Evolutionary conservation across 1,140 invertebrate species (phyloP), one percentile per base, ranked within the genome.

Genomic region (Rhizoglyphus robini): DNA sequence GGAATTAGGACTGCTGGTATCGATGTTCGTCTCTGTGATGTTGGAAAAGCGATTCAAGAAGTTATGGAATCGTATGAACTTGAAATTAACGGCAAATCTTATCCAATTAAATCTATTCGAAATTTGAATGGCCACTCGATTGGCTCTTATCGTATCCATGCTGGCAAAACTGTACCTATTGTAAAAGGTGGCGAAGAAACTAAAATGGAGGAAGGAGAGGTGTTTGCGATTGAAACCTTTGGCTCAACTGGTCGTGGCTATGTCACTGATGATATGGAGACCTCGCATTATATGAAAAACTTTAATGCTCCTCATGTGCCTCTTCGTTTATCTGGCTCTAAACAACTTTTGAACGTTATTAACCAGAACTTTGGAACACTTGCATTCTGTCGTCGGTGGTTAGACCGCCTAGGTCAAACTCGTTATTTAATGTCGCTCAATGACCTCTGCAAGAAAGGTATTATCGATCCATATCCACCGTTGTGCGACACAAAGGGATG

Each of bases 31-130:
- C 80, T 99, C 54, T 97, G 95, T 77, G 96, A 99, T 74, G 87
- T 99, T 71, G 96, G 96, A 20, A 89, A 90, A 71, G 88, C 90
- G 3, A 94, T 99, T 73, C 95, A 99, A 75, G 96, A 99, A 79
- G 91, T 95, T 0, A 99, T 99, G 96, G 96, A 99, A 73, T 96
- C 92, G 0, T 96, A 99, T 79, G 96, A 99, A 81, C 84, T 99
- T 2, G 95, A 98, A 77, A 74, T 99, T 25, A 90, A 98, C 79
- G 96, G 96, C 31, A 96, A 96, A 80, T 88, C 86, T 30, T 96
- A 96, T 78, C 90, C 86, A 78, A 88, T 99, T 3, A 99, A 97
- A 78, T 88, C 93, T 2, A 99, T 99, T 72, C 82, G 96, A 51
- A 99, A 99, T 79, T 81, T 98, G 47, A 97, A 97, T 81, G 96